A percentile compares a stretch with the other conserved stretches of the same genome.
phyloP scores from a whole-genome alignment of 2,888 invertebrate species.

The Thymelicus acteon region DNA sequence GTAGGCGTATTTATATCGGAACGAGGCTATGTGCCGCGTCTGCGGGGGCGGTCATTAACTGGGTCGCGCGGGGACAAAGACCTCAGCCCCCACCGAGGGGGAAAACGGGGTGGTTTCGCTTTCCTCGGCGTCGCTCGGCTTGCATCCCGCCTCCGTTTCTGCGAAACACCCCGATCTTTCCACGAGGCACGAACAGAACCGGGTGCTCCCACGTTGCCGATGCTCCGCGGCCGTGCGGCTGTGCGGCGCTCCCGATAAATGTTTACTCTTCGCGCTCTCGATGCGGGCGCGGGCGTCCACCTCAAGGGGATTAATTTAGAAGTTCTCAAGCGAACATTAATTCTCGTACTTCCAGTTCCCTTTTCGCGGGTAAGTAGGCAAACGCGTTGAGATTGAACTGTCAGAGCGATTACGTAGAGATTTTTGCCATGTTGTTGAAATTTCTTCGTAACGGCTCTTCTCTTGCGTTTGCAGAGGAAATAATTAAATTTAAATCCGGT shows the following conservation, averaged over 20 bases:
- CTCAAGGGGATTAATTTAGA: slow-evolving; percentile 78
- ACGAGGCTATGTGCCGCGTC: slow-evolving; percentile 79
- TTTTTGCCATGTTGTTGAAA: slow-evolving; percentile 43
- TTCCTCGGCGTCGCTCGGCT: slow-evolving; percentile 61
- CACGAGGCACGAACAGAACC: slow-evolving; percentile 64
- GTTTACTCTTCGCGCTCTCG: slow-evolving; percentile 67
- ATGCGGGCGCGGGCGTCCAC: slow-evolving; percentile 60
- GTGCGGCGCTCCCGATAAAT: slow-evolving; percentile 55
- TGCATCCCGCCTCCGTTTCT: slow-evolving; percentile 52
- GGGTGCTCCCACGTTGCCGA: slow-evolving; percentile 34
- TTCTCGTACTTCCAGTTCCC: slow-evolving; percentile 65
- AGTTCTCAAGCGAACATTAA: slow-evolving; percentile 66
- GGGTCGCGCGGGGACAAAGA: slow-evolving; percentile 82
- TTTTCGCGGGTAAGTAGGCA: slow-evolving; percentile 65
- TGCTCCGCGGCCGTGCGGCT: slow-evolving; percentile 32
- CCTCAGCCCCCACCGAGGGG: slow-evolving; percentile 66
- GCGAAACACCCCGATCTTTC: slow-evolving; percentile 63
- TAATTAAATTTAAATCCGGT: slow-evolving; percentile 25
- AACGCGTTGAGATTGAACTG: slow-evolving; percentile 58
- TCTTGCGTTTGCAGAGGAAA: slow-evolving; percentile 13
- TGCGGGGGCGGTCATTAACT: slow-evolving; percentile 83
- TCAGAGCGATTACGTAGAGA: slow-evolving; percentile 54
- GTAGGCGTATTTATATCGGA: slow-evolving; percentile 83
- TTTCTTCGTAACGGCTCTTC: slow-evolving; percentile 8
- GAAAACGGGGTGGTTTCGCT: slow-evolving; percentile 75